Conservation (phyloP, 2,797 vertebrate genomes). For the Xiphorhynchus erythropygius region DNA sequence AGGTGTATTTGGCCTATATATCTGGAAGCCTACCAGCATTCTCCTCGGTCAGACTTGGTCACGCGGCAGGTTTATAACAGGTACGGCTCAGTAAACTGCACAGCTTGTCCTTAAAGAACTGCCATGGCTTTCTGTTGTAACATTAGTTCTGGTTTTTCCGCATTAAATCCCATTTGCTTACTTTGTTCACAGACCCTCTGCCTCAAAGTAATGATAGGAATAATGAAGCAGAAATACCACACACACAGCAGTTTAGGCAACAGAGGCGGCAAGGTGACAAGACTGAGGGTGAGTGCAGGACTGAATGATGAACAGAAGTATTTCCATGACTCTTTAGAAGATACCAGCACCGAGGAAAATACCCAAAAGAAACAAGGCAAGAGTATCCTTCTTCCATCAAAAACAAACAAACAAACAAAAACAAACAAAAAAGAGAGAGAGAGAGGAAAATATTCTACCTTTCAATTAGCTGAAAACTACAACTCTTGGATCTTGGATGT, state of each 20-base stretch:
- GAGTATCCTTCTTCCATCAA: not conserved
- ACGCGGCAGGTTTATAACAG: not conserved
- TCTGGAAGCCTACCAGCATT: not conserved
- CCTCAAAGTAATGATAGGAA: not conserved
- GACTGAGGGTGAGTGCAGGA: not conserved
- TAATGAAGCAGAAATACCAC: not conserved
- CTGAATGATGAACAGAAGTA: not conserved
- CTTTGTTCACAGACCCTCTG: not conserved
- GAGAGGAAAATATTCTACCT: not conserved
- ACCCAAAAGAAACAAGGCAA: not conserved
- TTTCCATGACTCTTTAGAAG: not conserved
- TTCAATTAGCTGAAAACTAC: not conserved
- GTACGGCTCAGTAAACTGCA: not conserved
- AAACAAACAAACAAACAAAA: not conserved
- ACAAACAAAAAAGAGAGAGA: too few relatives aligned
- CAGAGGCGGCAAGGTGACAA: not conserved
- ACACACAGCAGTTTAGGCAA: not conserved
- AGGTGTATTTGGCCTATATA: not conserved
- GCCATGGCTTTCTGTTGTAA: not conserved
- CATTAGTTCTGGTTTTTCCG: not conserved
- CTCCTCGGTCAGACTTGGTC: not conserved
- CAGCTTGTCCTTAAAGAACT: not conserved
- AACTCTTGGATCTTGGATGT: too few relatives aligned
- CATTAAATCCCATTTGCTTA: not conserved
- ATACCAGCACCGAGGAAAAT: not conserved